These are phyloP conservation scores for Bombus confusus DNA, from an alignment of 1,140 invertebrate species.

Conservation along the genomic window DNA sequence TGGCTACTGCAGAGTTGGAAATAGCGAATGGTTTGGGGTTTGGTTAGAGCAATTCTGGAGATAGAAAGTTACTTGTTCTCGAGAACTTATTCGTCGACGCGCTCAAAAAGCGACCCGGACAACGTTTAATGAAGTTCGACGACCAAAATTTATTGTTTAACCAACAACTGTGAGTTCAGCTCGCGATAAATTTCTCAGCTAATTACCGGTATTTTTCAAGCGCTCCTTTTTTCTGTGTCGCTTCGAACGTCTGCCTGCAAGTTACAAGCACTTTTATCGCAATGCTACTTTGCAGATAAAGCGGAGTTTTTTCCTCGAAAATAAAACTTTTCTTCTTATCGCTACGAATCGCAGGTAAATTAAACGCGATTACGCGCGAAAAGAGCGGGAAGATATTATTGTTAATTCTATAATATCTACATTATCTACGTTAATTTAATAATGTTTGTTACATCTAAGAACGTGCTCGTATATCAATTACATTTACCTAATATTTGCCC, in stretches of 20 bases:
- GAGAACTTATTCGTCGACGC: slow-evolving; percentile 8
- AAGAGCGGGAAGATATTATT: not conserved
- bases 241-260: not conserved
- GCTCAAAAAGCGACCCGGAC: not conserved
- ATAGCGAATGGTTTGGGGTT: not conserved
- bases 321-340: not conserved
- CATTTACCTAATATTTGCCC: not conserved
- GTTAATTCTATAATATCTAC: not conserved
- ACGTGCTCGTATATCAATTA: not conserved
- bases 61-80: not conserved
- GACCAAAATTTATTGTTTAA: not conserved
- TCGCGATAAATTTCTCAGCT: not conserved
- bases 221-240: not conserved
- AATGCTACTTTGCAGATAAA: not conserved
- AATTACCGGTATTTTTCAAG: not conserved
- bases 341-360: not conserved
- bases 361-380: not conserved
- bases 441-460: not conserved
- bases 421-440: not conserved
- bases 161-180: not conserved
- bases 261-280: not conserved
- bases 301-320: not conserved
- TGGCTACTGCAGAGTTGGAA: slow-evolving; percentile 1
- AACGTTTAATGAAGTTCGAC: not conserved
- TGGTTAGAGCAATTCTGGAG: slow-evolving; percentile 1